Percentiles rank a stretch among this genome's conserved stretches.
Conservation (phyloP, 2,113 vertebrate genomes). For the Origma solitaria region DNA sequence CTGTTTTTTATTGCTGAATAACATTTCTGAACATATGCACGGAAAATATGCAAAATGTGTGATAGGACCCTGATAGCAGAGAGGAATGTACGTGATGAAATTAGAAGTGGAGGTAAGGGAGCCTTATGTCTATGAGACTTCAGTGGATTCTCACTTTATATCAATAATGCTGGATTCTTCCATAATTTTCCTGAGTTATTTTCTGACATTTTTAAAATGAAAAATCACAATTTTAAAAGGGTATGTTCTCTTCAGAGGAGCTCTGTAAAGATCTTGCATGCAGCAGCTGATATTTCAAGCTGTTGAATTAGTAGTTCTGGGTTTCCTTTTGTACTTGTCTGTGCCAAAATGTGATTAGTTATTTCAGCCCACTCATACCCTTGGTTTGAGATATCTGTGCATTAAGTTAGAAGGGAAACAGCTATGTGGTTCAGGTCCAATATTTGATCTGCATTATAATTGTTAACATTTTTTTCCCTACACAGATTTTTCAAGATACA, state of each 20-base stretch:
- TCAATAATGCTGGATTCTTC: constrained; percentile 12
- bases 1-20: neutral
- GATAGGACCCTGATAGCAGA: neutral
- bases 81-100: neutral
- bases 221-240: constrained; percentile 42
- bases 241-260: constrained; percentile 53
- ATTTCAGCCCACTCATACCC: constrained; percentile 61
- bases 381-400: constrained; percentile 54
- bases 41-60: neutral
- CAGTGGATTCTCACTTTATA: neutral
- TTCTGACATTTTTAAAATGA: constrained; percentile 36
- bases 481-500: neutral
- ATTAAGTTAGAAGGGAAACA: constrained; percentile 37
- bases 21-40: neutral
- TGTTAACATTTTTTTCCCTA: neutral
- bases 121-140: neutral
- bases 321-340: constrained; percentile 59
- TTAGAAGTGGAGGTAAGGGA: neutral
- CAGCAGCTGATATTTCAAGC: constrained; percentile 67
- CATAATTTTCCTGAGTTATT: constrained; percentile 21
- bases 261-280: constrained; percentile 40
- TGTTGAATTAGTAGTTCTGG: constrained; percentile 62
- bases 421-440: constrained; percentile 12
- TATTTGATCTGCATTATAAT: constrained; percentile 18
- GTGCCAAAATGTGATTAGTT: constrained; percentile 63